Conservation (phyloP, 2,888 invertebrate species). For the Sesia bembeciformis region DNA sequence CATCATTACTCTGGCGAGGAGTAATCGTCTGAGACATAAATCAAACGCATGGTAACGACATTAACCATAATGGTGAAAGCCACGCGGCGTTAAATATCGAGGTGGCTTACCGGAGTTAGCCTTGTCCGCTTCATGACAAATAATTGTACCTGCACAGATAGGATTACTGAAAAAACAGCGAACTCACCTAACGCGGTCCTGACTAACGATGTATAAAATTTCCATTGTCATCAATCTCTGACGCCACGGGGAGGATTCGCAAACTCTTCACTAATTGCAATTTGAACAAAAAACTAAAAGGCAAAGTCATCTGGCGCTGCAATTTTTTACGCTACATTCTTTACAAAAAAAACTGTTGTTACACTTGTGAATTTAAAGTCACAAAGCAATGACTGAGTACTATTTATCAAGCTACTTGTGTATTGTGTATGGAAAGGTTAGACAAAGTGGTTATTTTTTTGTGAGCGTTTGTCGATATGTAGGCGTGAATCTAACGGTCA, state of each 20-base stretch:
- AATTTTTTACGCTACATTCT: constrained; percentile 53
- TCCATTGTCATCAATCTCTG: constrained; percentile 75
- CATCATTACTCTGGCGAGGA: constrained; percentile 15
- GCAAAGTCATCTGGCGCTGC: constrained; percentile 64
- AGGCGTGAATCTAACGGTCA: background rate
- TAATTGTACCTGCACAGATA: constrained; percentile 48
- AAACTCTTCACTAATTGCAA: constrained; percentile 73
- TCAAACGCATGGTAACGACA: constrained; percentile 1
- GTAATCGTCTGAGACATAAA: constrained; percentile 1
- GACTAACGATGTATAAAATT: constrained; percentile 74
- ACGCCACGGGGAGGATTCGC: constrained; percentile 67
- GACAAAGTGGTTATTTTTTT: too few species aligned
- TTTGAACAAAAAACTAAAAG: constrained; percentile 71
- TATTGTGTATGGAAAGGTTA: too few species aligned
- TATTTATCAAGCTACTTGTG: too few species aligned
- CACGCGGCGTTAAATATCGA: background rate
- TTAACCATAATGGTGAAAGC: constrained; percentile 8
- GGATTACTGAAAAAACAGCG: constrained; percentile 66
- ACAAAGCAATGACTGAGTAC: constrained; percentile 5
- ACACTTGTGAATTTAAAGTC: constrained; percentile 22
- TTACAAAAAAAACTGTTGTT: constrained; percentile 22
- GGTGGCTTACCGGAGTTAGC: constrained; percentile 19
- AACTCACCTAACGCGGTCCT: constrained; percentile 63
- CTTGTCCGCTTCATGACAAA: constrained; percentile 35
- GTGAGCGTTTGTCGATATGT: background rate